These are phyloP conservation scores for Eptatretus atami DNA, from an alignment of 2,797 vertebrate genomes.

Conservation along the genomic window DNA sequence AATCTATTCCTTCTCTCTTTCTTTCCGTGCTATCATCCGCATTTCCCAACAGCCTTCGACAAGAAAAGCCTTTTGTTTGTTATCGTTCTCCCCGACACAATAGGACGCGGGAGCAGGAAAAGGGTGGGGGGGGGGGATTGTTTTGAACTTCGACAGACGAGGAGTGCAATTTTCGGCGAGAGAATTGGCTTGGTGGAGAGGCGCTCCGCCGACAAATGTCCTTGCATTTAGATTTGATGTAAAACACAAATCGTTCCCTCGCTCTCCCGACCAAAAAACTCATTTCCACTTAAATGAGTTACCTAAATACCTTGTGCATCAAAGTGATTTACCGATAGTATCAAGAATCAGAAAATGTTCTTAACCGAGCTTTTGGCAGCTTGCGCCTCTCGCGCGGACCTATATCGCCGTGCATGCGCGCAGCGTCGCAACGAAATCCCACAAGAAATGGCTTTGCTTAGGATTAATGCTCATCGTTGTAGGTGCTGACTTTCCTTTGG, in stretches of 20 bases:
- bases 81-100: background rate
- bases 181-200: slow-evolving; percentile 1
- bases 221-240: slow-evolving; percentile 1
- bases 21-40: too few relatives aligned
- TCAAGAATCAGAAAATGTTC: background rate
- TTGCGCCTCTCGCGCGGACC: too few relatives aligned
- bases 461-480: too few relatives aligned
- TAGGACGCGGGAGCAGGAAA: too few relatives aligned
- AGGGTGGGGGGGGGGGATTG: too few relatives aligned
- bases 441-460: too few relatives aligned
- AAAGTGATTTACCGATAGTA: slow-evolving; percentile 5
- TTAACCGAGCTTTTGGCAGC: background rate
- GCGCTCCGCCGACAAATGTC: background rate
- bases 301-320: slow-evolving; percentile 5
- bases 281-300: slow-evolving; percentile 6
- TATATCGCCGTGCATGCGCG: too few relatives aligned
- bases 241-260: slow-evolving; percentile 4
- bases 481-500: too few relatives aligned
- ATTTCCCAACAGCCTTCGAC: background rate
- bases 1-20: background rate
- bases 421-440: too few relatives aligned
- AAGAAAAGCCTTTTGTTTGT: slow-evolving; percentile 1
- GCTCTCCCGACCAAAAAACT: slow-evolving; percentile 2
- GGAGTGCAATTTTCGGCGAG: background rate
- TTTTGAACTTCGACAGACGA: too few relatives aligned